Evolutionary conservation across 30 jellyfish, hydroid and myxozoan species (phyloP), one percentile per base, ranked within the genome.

Genomic region (Nemopilema nomurai): DNA sequence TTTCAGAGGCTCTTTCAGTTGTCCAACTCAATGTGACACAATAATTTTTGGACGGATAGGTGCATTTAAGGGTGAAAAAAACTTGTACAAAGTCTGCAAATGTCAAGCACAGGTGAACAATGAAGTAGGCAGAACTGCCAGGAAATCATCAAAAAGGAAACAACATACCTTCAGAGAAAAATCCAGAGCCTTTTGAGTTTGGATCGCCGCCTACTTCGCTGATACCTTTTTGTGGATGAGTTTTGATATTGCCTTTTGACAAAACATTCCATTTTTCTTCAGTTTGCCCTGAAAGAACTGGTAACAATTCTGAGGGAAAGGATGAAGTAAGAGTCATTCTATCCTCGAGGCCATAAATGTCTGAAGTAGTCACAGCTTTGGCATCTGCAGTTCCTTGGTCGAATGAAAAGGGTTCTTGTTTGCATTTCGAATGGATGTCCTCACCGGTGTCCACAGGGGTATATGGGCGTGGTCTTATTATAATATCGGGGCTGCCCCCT

Each of bases 391-490:
- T 41, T 32, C 23, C 81, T n/a, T 23, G 64, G 49, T 71, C 81
- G 22, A 28, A 33, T 26, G 28, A 51, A 17, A 63, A 71, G 19
- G 19, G 19, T 71, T 71, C 81, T 9, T 20, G 26, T 16, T 53
- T 25, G 81, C 81, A 24, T 25, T 71, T 53, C n/a, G 85, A 41
- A 0, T 49, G n/a, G 13, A 72, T 50, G 24, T 51, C 70, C 16
- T 75, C 50, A 24, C 0, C 51, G 7, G 23, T 4, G 4, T 50
- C 31, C 9, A 49, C 71, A 21, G 27, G 51, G 51, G 73, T 23
- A 29, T 51, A 24, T 28, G 91, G 81, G 31, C 85, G 29, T 3
- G 85, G 92, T 65, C 86, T 82, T 68, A 82, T 71, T 66, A 82
- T 82, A n/a, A 71, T 53, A 20, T 82, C 91, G 13, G 79, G 79